A percentile compares a stretch with the other conserved stretches of the same genome.
Conservation (phyloP, 2,113 vertebrate species). For the Pachyramphus minor region DNA sequence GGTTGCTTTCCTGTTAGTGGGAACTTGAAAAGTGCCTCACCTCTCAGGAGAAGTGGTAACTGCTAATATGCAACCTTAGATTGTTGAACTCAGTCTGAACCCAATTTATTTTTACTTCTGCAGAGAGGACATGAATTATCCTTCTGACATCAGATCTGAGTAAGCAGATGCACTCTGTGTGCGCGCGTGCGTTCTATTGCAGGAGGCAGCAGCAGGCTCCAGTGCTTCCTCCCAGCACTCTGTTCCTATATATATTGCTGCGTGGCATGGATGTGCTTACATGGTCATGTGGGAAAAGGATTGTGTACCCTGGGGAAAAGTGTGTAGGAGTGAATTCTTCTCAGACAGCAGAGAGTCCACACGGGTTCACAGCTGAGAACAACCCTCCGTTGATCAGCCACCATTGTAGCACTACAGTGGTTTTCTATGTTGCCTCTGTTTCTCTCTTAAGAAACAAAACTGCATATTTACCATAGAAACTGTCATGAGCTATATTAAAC, state of each 20-base stretch:
- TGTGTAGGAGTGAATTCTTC: not conserved
- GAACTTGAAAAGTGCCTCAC: not conserved
- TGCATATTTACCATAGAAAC: not conserved
- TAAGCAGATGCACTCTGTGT: not conserved
- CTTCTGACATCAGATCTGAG: slow-evolving; percentile 34
- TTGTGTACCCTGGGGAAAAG: not conserved
- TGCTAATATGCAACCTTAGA: not conserved
- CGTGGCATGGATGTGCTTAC: not conserved
- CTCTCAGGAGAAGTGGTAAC: not conserved
- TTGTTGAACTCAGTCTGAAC: slow-evolving; percentile 52
- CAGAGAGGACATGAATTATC: slow-evolving; percentile 4
- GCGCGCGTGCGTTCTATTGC: not conserved
- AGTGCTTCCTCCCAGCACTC: not conserved
- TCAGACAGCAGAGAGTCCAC: not conserved
- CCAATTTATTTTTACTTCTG: slow-evolving; percentile 60
- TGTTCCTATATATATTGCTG: not conserved
- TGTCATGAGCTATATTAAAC: not conserved
- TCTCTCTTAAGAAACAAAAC: not conserved
- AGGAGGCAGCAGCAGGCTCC: not conserved
- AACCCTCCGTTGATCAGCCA: not conserved
- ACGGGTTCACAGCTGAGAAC: not conserved
- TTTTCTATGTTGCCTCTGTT: not conserved
- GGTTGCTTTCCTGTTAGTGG: not conserved
- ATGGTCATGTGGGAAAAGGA: not conserved
- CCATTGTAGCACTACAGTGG: not conserved